Percentiles rank a stretch among this genome's conserved stretches.
Evolutionary conservation across 2,888 invertebrate species (phyloP).

Genomic region (Helleia helle): DNA sequence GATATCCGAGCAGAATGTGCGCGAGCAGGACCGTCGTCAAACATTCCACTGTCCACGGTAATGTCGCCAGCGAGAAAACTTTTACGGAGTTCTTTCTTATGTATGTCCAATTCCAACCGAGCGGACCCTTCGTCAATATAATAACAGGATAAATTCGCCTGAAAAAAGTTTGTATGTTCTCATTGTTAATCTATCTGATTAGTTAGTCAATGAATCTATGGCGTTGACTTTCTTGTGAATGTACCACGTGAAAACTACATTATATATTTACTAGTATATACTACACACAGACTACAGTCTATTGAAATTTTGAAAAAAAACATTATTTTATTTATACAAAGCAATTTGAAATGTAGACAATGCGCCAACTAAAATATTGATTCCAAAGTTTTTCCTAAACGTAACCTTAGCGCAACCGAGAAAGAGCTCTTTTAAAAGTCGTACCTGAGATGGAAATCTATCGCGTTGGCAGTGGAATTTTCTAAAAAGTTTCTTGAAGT

Average conservation of each 20-base stretch:
- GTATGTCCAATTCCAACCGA: constrained; percentile 66
- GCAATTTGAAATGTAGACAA: too few relatives aligned
- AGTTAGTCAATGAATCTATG: too few relatives aligned
- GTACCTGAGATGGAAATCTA: constrained; percentile 64
- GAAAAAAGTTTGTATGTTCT: too few relatives aligned
- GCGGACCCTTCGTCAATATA: constrained; percentile 62
- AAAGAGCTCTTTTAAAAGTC: background rate
- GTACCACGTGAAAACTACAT: too few relatives aligned
- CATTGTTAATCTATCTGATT: too few relatives aligned
- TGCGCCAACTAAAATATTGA: background rate
- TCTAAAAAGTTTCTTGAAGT: constrained; percentile 45
- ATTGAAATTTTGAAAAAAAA: too few relatives aligned
- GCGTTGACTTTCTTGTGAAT: too few relatives aligned
- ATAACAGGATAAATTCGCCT: constrained; percentile 65
- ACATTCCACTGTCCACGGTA: constrained; percentile 65
- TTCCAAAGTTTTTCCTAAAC: background rate
- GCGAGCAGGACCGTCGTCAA: constrained; percentile 54
- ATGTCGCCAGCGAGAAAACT: constrained; percentile 64
- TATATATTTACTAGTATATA: too few relatives aligned
- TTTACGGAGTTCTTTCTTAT: constrained; percentile 60
- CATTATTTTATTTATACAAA: too few relatives aligned
- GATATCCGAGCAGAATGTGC: constrained; percentile 55
- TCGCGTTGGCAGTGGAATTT: constrained; percentile 39
- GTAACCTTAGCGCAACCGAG: background rate
- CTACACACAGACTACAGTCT: too few relatives aligned